phyloP scores from a whole-genome alignment of 2,797 vertebrate species.

The Parauchenoglanis punctatus region DNA sequence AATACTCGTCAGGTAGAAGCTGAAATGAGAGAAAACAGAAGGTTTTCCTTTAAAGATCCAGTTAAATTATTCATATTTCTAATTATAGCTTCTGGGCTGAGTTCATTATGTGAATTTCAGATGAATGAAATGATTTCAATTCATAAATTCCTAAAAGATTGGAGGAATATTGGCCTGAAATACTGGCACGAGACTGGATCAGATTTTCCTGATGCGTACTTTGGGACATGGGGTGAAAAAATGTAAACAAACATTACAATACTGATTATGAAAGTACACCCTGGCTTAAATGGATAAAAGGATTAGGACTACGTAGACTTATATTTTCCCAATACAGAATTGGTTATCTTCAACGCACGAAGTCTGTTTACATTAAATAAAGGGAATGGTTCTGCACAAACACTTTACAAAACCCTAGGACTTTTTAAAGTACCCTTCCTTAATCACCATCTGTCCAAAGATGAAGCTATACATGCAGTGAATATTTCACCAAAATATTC shows the following conservation, averaged over 20 bases:
- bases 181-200: not conserved
- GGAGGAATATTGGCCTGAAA: not conserved
- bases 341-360: not conserved
- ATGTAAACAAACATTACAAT: not conserved
- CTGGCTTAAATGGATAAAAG: not conserved
- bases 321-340: not conserved
- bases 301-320: not conserved
- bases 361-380: not conserved
- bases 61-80: not conserved
- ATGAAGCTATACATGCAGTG: not conserved
- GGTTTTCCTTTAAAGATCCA: not conserved
- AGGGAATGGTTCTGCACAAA: not conserved
- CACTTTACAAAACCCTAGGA: not conserved
- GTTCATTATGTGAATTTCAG: not conserved
- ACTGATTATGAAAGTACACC: not conserved
- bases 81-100: not conserved
- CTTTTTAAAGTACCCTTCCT: not conserved
- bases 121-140: not conserved
- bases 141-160: not conserved
- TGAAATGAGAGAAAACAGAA: slow-evolving; percentile 57
- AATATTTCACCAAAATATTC: not conserved
- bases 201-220: not conserved
- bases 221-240: not conserved
- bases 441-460: not conserved
- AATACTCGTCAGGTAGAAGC: slow-evolving; percentile 95